Base-by-base conservation (phyloP, 2,888 invertebrate genomes). In the Actias luna region DNA sequence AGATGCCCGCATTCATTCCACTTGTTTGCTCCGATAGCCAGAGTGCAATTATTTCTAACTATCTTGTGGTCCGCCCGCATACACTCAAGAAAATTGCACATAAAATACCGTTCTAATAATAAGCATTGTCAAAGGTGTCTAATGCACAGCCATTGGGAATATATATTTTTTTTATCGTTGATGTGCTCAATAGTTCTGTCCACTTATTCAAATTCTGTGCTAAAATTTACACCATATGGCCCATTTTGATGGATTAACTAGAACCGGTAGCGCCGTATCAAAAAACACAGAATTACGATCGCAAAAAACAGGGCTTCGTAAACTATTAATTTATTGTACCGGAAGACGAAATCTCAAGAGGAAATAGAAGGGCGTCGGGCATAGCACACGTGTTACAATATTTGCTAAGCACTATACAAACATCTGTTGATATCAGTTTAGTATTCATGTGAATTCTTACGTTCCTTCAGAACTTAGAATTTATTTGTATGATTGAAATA, bases 321-420 rank as follows among this genome's bases (percentile, higher is more conserved):
- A 82, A 71, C 85, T 83, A 87, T 88, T 88, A 91, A 90, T 89
- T 88, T 89, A 85, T 87, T 83, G 79, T 83, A 83, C 91, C 92
- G 92, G 92, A 92, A 92, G 92, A 90, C 88, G 83, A 91, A 90
- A 92, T 91, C 90, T 91, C 85, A 82, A 89, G 87, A 91, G 90
- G 92, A 92, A 91, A 89, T 89, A 88, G 86, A 86, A 85, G 88
- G 87, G 87, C 85, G 82, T 75, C 74, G 79, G 80, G 80, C 82
- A 75, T 73, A 68, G 86, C 91, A 91, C 92, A 92, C 92, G 92
- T 92, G 92, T 91, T 91, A 91, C 87, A 92, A 92, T 92, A 92
- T 92, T 92, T 92, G 89, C 91, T 84, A 82, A 87, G 84, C 83
- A 82, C 79, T 81, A 76, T 81, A 80, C 84, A 88, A 89, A 89